Evolutionary conservation across 1,140 invertebrate species (phyloP).

Genomic region (Papilio aristodemus): DNA sequence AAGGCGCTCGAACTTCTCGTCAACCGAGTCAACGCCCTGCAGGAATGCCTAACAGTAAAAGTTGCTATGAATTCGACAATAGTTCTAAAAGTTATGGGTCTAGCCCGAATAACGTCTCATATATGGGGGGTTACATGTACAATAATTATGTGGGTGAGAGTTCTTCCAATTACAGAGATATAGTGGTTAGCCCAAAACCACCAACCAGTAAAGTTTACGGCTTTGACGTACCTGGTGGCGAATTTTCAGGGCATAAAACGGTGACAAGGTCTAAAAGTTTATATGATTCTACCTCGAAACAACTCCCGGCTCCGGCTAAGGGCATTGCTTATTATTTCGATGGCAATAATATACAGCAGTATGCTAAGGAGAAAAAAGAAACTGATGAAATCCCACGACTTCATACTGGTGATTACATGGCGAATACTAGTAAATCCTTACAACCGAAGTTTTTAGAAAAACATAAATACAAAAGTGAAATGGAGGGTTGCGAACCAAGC

Average conservation of each 20-base stretch:
- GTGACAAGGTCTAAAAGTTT: slow-evolving; percentile 75
- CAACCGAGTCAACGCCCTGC: slow-evolving; percentile 53
- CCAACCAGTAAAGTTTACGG: slow-evolving; percentile 63
- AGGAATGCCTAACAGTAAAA: slow-evolving; percentile 73
- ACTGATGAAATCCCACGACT: slow-evolving; percentile 81
- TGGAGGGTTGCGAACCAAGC: slow-evolving; percentile 72
- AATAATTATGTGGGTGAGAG: slow-evolving; percentile 69
- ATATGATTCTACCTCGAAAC: slow-evolving; percentile 72
- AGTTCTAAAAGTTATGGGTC: slow-evolving; percentile 82
- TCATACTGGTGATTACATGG: slow-evolving; percentile 80
- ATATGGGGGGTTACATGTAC: slow-evolving; percentile 73
- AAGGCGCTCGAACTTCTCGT: slow-evolving; percentile 68
- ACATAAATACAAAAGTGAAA: slow-evolving; percentile 72
- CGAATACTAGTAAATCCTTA: slow-evolving; percentile 75
- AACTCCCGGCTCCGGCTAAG: slow-evolving; percentile 63
- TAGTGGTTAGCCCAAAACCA: slow-evolving; percentile 47
- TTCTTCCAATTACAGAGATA: slow-evolving; percentile 56
- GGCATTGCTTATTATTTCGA: slow-evolving; percentile 82
- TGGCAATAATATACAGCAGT: slow-evolving; percentile 72
- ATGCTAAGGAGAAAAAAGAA: slow-evolving; percentile 62
- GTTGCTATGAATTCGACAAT: slow-evolving; percentile 79
- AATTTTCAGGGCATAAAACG: slow-evolving; percentile 69
- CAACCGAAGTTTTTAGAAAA: slow-evolving; percentile 73
- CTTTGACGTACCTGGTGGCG: slow-evolving; percentile 60
- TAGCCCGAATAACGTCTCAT: slow-evolving; percentile 80